Conservation (phyloP, 2,113 vertebrate genomes). For the Aegotheles bennettii region DNA sequence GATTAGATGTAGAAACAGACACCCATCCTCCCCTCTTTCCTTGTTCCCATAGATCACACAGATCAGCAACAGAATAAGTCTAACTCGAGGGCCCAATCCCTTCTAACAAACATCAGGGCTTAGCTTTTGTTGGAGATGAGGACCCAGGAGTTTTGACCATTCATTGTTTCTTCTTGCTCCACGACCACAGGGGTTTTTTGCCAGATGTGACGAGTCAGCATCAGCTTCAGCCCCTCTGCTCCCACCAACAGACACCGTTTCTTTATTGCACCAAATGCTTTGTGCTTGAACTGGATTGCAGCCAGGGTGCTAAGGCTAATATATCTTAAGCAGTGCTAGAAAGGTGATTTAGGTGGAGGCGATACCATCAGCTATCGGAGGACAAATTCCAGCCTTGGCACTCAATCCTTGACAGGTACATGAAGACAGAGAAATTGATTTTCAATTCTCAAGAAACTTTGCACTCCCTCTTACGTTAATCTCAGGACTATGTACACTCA, state of each 20-base stretch:
- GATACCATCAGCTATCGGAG: background rate
- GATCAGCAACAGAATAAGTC: background rate
- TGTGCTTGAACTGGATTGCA: background rate
- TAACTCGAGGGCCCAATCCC: background rate
- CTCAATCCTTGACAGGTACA: conserved; percentile 10
- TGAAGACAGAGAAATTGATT: background rate
- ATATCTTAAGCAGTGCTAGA: background rate
- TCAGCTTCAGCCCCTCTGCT: background rate
- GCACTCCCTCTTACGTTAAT: background rate
- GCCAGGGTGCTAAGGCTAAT: background rate
- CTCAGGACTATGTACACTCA: background rate
- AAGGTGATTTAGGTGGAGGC: background rate
- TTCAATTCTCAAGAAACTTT: conserved; percentile 4
- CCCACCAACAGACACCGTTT: background rate
- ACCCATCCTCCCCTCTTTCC: background rate
- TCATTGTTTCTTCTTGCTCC: background rate
- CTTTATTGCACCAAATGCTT: background rate
- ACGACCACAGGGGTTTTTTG: background rate
- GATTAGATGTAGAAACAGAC: conserved; percentile 44
- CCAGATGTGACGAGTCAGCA: accelerated
- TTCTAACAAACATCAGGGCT: background rate
- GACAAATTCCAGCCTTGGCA: conserved; percentile 1
- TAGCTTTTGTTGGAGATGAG: background rate
- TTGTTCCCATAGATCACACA: background rate
- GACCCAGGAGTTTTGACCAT: background rate